Percentiles rank a stretch among this genome's conserved stretches.
phyloP scores from a whole-genome alignment of 2,113 vertebrate genomes.

The Microcebus tavaratra region DNA sequence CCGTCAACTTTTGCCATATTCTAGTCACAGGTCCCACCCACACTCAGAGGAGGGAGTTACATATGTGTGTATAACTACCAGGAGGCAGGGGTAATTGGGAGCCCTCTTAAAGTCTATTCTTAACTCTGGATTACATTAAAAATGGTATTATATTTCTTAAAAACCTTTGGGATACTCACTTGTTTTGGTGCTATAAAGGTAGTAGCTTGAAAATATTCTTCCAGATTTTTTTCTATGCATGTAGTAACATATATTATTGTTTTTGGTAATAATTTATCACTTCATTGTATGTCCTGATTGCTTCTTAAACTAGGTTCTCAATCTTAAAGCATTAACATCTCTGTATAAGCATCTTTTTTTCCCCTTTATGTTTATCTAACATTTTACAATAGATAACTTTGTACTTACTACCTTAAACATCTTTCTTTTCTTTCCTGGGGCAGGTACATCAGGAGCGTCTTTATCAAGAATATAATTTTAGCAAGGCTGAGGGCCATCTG shows the following conservation, averaged over 20 bases:
- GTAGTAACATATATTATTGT: neutral
- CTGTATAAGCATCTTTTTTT: neutral
- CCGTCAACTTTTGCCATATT: neutral
- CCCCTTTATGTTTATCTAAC: neutral
- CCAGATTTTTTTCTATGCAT: neutral
- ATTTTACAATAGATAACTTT: constrained; percentile 7
- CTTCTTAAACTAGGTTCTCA: constrained; percentile 37
- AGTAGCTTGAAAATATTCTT: constrained; percentile 20
- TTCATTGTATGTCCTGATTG: neutral
- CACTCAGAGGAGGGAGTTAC: neutral
- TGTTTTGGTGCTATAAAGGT: neutral
- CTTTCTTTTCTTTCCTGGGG: neutral
- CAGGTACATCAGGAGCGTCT: constrained; percentile 93
- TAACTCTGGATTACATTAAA: neutral
- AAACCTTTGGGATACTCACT: neutral
- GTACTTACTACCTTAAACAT: neutral
- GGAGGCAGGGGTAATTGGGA: neutral
- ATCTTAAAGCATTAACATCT: neutral
- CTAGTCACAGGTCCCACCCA: neutral
- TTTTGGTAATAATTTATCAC: neutral
- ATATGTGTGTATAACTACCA: neutral
- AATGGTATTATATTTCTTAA: constrained; percentile 33
- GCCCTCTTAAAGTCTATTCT: neutral
- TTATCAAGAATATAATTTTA: constrained; percentile 92
- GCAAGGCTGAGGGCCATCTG: constrained; percentile 87